A percentile compares a stretch with the other conserved stretches of the same genome.
These are phyloP conservation scores for Aspidiotus destructor DNA, from an alignment of 2,888 invertebrate genomes.

Conservation along the genomic window DNA sequence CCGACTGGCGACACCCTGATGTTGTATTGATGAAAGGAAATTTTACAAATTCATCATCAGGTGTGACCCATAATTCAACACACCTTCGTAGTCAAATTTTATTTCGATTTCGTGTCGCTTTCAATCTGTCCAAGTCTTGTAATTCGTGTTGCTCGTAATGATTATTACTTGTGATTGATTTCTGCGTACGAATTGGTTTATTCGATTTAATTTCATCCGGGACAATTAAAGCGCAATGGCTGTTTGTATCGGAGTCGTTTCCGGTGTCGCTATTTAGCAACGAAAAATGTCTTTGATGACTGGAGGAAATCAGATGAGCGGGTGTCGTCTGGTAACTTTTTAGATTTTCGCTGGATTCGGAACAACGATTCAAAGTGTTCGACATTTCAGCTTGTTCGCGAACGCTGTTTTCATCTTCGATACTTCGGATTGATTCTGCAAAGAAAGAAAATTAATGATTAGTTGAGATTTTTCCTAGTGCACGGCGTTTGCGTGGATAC, in stretches of 20 bases:
- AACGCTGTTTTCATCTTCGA: constrained; percentile 20
- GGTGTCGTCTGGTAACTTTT: constrained; percentile 14
- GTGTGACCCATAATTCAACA: constrained; percentile 36
- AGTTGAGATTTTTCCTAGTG: not conserved
- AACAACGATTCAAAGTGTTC: constrained; percentile 21
- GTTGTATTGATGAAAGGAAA: constrained; percentile 14
- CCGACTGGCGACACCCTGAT: constrained; percentile 3
- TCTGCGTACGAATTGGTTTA: not conserved
- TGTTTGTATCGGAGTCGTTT: constrained; percentile 52
- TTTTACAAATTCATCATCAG: constrained; percentile 28
- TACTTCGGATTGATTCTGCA: constrained; percentile 13
- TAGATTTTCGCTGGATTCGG: constrained; percentile 13
- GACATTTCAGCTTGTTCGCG: constrained; percentile 22
- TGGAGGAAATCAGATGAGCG: constrained; percentile 17
- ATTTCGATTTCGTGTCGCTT: constrained; percentile 38
- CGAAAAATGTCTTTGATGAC: constrained; percentile 22
- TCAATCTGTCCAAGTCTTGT: constrained; percentile 38
- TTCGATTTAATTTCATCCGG: constrained; percentile 41
- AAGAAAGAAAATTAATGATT: not conserved
- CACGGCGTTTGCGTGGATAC: not conserved
- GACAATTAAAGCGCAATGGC: constrained; percentile 48
- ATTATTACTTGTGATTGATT: constrained; percentile 50
- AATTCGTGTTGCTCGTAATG: constrained; percentile 71
- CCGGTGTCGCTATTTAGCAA: constrained; percentile 39
- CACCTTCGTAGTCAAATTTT: constrained; percentile 40